Evolutionary conservation across 2,888 invertebrate genomes (phyloP).

Genomic region (Rotaria magnacalcarata): DNA sequence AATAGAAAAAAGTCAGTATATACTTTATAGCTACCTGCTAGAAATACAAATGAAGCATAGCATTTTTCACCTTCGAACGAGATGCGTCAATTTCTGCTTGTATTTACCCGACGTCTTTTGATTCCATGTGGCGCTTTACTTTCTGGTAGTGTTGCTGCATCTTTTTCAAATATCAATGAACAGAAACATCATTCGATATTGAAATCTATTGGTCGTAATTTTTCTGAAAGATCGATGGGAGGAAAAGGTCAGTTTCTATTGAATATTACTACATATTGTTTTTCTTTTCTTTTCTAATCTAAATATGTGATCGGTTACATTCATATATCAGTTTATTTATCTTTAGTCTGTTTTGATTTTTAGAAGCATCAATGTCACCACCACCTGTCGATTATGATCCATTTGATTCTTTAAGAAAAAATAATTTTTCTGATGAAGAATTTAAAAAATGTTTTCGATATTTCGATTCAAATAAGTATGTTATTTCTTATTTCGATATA

Average conservation of each 20-base stretch:
- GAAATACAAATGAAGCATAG: neutral
- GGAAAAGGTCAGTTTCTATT: neutral
- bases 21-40: neutral
- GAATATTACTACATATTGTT: neutral
- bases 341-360: neutral
- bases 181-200: neutral
- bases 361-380: neutral
- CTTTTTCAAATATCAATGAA: neutral
- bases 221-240: neutral
- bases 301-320: neutral
- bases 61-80: neutral
- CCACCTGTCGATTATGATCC: neutral
- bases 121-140: neutral
- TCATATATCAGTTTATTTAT: too few species aligned
- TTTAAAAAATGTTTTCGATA: constrained; percentile 40
- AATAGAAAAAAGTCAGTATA: neutral
- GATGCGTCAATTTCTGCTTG: neutral
- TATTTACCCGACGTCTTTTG: neutral
- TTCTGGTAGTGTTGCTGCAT: neutral
- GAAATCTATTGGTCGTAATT: neutral
- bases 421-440: constrained; percentile 16
- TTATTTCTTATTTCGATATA: neutral
- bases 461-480: constrained; percentile 41
- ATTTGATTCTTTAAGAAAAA: constrained; percentile 1
- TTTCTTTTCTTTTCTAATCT: neutral